Base-by-base conservation (phyloP, 2,888 invertebrate species). In the Coenonympha arcania region DNA sequence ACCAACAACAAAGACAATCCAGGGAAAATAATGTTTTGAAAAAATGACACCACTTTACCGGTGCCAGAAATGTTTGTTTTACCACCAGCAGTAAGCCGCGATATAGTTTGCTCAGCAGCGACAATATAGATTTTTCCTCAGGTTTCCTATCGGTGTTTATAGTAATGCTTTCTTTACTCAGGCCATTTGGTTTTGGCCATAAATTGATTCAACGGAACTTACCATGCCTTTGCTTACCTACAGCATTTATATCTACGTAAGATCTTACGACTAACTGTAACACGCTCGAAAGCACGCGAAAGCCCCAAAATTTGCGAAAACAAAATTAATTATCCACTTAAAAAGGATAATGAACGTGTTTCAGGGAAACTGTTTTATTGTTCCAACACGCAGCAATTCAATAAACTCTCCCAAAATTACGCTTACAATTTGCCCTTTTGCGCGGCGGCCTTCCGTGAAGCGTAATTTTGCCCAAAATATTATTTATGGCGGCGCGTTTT, bases 401-500 rank as follows among this genome's bases (percentile, higher is more conserved):
- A 39, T 39, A 39, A 39, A 22, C 22, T 22, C 37, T 3, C 37
- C 13, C 13, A 4, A 22, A 39, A 22, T 39, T 39, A 39, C 15
- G 22, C 22, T 39, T 13, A 24, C 37, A 39, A 39, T 39, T 22
- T 39, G 11, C 9, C 22, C 37, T 22, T 13, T 39, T 39, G 37
- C 24, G 13, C 37, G 20, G 31, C 22, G 11, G 11, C 6, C 18
- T 39, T 39, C 37, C 22, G 22, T 24, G 13, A 15, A 39, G 22
- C 9, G 37, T 39, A 15, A 39, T 39, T 39, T 39, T 22, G 15
- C 37, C 22, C 22, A 15, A 15, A 39, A 39, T 39, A 39, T 22
- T 39, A 39, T 39, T 39, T 39, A 24, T 39, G 13, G 22, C 8
- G 11, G 3, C 6, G 20, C 8, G 18, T 34, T 33, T 33, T 33